Conservation (phyloP, 2,113 vertebrate species). For the Aptenodytes patagonicus region DNA sequence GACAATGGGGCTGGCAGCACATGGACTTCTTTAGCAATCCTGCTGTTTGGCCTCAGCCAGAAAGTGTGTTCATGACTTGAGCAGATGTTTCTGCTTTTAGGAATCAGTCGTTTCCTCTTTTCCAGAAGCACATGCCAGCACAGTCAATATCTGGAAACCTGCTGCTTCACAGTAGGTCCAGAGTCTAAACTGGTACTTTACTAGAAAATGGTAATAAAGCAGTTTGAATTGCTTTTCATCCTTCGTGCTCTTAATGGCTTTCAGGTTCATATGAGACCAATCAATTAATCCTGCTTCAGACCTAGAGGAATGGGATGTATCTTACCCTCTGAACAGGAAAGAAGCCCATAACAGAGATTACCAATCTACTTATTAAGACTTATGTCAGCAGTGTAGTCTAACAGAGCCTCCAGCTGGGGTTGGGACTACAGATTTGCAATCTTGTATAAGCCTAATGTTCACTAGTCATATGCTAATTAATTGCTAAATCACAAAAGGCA, state of each 20-base stretch:
- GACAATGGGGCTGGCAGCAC: not conserved
- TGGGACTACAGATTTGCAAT: constrained; percentile 28
- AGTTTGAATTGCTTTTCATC: constrained; percentile 80
- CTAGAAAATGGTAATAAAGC: constrained; percentile 80
- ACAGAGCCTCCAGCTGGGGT: constrained; percentile 39
- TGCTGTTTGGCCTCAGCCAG: not conserved
- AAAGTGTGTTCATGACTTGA: constrained; percentile 57
- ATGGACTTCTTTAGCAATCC: not conserved
- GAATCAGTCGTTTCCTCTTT: constrained; percentile 72
- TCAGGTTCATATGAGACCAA: constrained; percentile 79
- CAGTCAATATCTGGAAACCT: constrained; percentile 77
- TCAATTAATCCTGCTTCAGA: constrained; percentile 79
- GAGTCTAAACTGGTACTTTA: constrained; percentile 81
- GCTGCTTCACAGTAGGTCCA: constrained; percentile 81
- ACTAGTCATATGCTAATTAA: constrained; percentile 47
- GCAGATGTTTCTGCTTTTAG: constrained; percentile 77
- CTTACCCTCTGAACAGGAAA: constrained; percentile 55
- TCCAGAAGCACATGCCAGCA: constrained; percentile 73
- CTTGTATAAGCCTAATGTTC: constrained; percentile 21
- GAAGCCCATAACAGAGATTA: constrained; percentile 56
- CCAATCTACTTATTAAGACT: constrained; percentile 50
- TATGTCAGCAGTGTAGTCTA: constrained; percentile 13
- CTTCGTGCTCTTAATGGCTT: constrained; percentile 76
- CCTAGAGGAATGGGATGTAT: constrained; percentile 66
- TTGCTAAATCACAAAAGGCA: constrained; percentile 54